These are phyloP conservation scores for Lepidochitona cinerea DNA, from an alignment of 2,888 invertebrate genomes.

Conservation along the genomic window DNA sequence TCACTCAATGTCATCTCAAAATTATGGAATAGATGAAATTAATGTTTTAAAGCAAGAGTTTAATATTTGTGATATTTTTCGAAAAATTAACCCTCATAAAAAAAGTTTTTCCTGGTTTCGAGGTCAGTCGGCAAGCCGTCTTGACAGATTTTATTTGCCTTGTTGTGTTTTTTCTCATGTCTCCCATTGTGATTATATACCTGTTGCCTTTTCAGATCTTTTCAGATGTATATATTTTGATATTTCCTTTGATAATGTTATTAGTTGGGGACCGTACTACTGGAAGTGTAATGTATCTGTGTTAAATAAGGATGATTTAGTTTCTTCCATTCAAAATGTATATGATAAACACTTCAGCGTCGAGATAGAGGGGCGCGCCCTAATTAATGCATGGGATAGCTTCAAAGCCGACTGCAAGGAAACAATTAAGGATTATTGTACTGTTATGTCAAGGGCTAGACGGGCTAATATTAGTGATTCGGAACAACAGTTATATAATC, in stretches of 20 bases:
- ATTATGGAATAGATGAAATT: conserved; percentile 10
- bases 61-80: conserved; percentile 16
- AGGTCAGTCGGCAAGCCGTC: neutral
- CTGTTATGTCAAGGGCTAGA: neutral
- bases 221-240: neutral
- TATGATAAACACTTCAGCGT: neutral
- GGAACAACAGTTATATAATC: neutral
- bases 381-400: neutral
- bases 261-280: neutral
- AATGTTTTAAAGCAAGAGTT: conserved; percentile 14
- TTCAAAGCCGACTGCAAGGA: neutral
- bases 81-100: conserved; percentile 13
- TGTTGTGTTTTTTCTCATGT: neutral
- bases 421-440: neutral
- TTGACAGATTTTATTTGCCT: conserved; percentile 1
- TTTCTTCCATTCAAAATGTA: neutral
- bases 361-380: neutral
- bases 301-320: neutral
- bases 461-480: neutral
- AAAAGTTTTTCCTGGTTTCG: neutral
- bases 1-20: too few species aligned
- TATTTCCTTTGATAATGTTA: neutral
- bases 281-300: neutral
- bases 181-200: neutral
- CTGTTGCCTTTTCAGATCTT: neutral